Evolutionary conservation across 2,888 invertebrate species (phyloP), one percentile per base, ranked within the genome.

Genomic region (Sinhomidia bicolor): DNA sequence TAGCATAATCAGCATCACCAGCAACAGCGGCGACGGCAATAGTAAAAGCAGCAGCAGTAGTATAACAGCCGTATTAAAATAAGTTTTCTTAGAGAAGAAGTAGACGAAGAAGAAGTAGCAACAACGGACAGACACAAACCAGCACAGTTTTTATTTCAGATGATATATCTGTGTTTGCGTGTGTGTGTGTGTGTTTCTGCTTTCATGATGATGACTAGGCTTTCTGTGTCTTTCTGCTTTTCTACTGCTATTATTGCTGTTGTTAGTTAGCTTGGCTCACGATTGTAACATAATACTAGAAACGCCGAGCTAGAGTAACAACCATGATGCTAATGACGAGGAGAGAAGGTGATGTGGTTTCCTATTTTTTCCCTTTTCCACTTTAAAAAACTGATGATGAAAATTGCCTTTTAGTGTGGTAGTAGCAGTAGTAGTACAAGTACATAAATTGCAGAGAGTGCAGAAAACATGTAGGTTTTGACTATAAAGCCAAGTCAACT

Each of bases 341-440:
- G n/a, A n/a, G n/a, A n/a, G n/a, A n/a, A n/a, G n/a, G 29, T 36
- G 9, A 65, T 65, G 65, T 65, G 65, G 32, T 65, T 65, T 65
- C 32, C 29, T 65, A 36, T 36, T 36, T 36, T 36, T 36, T 36
- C 36, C 3, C 23, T 29, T 65, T 65, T 65, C 3, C 65, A 32
- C 32, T 32, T 65, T 65, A 65, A 65, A 65, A 65, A 36, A 62
- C 26, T 65, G 29, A 65, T 36, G 29, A 32, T 62, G 26, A 62
- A 62, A 62, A 62, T 62, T 62, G 29, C 62, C 26, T 17, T 62
- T 4, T 57, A 0, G n/a, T n/a, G n/a, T 54, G 17, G 14, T 14
- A 47, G 3, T 57, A 7, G 65, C 65, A 65, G 36, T 65, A 29
- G 14, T 29, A 60, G 9, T 54, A 54, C 17, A 6, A 29, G n/a